Evolutionary conservation across 2,797 vertebrate genomes (phyloP).

Genomic region (Parauchenoglanis punctatus): DNA sequence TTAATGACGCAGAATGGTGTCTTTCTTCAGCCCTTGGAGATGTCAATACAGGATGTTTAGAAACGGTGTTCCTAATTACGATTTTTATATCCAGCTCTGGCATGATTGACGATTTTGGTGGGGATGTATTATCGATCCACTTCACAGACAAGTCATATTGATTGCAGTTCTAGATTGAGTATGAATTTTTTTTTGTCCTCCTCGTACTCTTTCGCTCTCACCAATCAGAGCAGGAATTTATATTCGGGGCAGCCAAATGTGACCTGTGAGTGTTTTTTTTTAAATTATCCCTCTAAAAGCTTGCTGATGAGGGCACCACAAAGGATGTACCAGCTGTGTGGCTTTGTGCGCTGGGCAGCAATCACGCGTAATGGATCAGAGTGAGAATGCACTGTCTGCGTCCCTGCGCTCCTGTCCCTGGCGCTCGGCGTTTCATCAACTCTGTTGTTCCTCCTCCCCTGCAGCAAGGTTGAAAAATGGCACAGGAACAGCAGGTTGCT

Average conservation of each 20-base stretch:
- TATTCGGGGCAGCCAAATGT: constrained; percentile 75
- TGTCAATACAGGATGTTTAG: constrained; percentile 82
- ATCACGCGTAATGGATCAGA: constrained; percentile 73
- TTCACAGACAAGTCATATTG: constrained; percentile 84
- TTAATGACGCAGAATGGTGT: constrained; percentile 83
- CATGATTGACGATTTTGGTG: constrained; percentile 82
- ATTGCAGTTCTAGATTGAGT: constrained; percentile 79
- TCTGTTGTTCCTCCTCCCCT: constrained; percentile 72
- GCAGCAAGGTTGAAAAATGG: constrained; percentile 64
- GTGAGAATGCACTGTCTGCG: constrained; percentile 53
- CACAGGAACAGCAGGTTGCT: constrained; percentile 64
- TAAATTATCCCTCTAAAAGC: constrained; percentile 71
- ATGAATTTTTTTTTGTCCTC: constrained; percentile 61
- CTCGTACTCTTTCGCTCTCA: constrained; percentile 61
- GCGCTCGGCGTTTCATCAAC: constrained; percentile 68
- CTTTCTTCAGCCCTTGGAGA: constrained; percentile 79
- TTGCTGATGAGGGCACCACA: constrained; percentile 66
- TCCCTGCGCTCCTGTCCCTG: constrained; percentile 57
- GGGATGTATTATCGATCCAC: constrained; percentile 80
- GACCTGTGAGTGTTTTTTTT: constrained; percentile 71
- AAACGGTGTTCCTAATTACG: constrained; percentile 80
- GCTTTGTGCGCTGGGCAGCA: constrained; percentile 73
- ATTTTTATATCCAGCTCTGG: constrained; percentile 79
- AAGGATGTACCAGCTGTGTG: constrained; percentile 73
- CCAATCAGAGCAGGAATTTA: constrained; percentile 72